Base-by-base conservation (phyloP, 2,797 vertebrate species). In the Sebastes cheni region DNA sequence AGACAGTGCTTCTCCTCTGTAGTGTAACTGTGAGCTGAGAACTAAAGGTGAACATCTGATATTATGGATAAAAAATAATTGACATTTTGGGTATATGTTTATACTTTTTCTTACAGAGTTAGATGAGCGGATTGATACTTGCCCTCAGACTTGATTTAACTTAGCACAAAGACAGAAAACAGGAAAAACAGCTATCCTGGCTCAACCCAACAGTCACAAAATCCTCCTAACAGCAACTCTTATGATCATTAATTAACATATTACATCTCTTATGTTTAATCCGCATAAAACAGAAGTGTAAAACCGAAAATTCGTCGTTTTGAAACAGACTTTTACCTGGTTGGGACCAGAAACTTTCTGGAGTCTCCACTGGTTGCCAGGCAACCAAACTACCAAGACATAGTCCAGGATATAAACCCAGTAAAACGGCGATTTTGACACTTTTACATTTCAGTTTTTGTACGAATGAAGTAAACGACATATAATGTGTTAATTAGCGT, bases 21-120 rank as follows among this genome's bases (percentile, higher is more conserved):
- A 6, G 54, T 75, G 65, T 39, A 70, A 64, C 5, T 16, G 27
- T 80, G 76, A 86, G 82, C 70, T 58, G 84, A 70, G 70, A 80
- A 29, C 39, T 83, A 18, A 65, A 67, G 5, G 2, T 27, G 22
- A 64, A 60, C 50, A 56, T 65, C 62, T 79, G 76, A 42, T 65
- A 2, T 23, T 56, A 16, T n/a, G 13, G 16, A 60, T 67, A 36
- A 36, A 36, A 36, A 65, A 39, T 4, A 20, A 23, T 2, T 14
- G 46, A 52, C 20, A 52, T 5, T 8, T 75, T 59, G 13, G 32
- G 14, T 46, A 70, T 18, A 14, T 0, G 1, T 16, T 22, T 5
- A 9, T 20, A 50, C 4, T 6, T 25, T 42, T 65, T 61, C n/a
- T 18, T 56, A n/a, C 4, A 29, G 23, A 4, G 50, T 55, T 7